Conservation (phyloP, 2,797 vertebrate species). For the Dicrostonyx torquatus region DNA sequence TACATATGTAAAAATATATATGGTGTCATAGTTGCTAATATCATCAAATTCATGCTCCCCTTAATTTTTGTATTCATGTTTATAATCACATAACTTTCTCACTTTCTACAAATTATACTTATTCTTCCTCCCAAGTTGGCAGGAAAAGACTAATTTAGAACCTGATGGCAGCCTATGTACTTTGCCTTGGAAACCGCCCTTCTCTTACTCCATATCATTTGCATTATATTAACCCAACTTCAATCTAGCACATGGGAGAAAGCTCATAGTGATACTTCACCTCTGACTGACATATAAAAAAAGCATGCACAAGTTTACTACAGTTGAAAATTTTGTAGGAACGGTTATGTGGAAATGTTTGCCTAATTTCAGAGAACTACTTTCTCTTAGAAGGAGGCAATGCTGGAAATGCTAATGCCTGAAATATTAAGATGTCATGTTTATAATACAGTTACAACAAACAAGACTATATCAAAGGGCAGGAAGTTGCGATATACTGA, state of each 20-base stretch:
- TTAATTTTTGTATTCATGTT: background rate
- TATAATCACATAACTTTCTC: background rate
- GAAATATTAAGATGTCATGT: background rate
- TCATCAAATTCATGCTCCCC: background rate
- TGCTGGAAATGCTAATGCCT: background rate
- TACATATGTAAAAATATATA: background rate
- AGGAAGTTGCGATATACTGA: background rate
- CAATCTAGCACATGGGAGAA: background rate
- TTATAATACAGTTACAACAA: conserved; percentile 12
- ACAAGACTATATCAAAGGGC: background rate
- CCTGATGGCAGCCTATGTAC: background rate
- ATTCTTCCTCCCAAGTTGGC: background rate
- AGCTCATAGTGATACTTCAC: background rate
- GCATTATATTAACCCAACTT: background rate
- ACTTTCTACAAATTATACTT: background rate
- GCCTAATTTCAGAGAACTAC: background rate
- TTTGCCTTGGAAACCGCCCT: background rate
- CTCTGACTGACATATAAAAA: background rate
- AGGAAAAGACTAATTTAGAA: background rate
- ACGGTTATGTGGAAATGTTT: background rate
- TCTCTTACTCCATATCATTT: background rate
- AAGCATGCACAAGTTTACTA: background rate
- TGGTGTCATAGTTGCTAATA: background rate
- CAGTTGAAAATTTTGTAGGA: background rate
- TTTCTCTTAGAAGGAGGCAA: conserved; percentile 3